Evolutionary conservation across 1,140 invertebrate genomes (phyloP), one percentile per base, ranked within the genome.

Genomic region (Atta cephalotes): DNA sequence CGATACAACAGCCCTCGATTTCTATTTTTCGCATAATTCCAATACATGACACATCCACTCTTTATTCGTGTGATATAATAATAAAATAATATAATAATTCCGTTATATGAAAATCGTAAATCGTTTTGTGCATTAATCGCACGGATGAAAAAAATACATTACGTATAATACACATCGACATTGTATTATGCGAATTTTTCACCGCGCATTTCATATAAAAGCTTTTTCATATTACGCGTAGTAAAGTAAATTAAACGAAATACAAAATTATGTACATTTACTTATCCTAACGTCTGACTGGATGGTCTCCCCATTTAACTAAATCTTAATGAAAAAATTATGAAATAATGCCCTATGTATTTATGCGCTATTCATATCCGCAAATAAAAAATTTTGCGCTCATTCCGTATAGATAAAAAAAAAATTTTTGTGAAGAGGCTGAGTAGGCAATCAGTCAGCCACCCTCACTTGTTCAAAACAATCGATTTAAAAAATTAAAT

Each of bases 81-180:
- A 31, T 31, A 25, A 0, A 25, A 25, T 25, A 25, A 25, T 25
- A 25, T 25, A 84, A 84, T 62, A 84, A 84, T 62, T 84, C 35
- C 25, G 10, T 76, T 49, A 76, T 51, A 18, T 25, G 28, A 63
- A 85, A 82, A 81, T 39, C 25, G 18, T 31, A 51, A 71, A 81
- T 39, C 31, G 16, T 45, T 81, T 81, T 49, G n/a, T 49, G n/a
- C 62, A 28, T 58, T 81, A 81, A 81, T 81, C 78, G 65, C 5
- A 5, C 4, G 18, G 7, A n/a, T 16, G 18, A 31, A 25, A 16
- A 18, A 25, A 62, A 62, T 10, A 72, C 16, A 39, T 62, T 53
- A 25, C 25, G 25, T 25, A 25, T 25, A 25, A 25, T 25, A 25
- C 25, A 25, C 0, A 25, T 62, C 25, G 9, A 68, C 9, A 21